These are phyloP conservation scores for Pangasianodon gigas DNA, from an alignment of 2,113 vertebrate species.

Conservation along the genomic window DNA sequence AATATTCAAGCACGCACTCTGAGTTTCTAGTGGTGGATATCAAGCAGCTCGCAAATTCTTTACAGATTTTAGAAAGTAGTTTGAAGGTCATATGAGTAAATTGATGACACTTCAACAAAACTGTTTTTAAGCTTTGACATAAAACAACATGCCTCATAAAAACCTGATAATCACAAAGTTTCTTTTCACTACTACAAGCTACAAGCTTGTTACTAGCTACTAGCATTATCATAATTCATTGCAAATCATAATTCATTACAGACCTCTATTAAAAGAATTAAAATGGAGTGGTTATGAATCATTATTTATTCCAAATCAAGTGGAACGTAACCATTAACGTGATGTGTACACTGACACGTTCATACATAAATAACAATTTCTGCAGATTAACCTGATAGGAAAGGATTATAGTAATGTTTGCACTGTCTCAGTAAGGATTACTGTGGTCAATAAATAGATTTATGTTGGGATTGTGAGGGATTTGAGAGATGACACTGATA, in stretches of 20 bases:
- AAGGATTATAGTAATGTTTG: slow-evolving; percentile 38
- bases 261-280: background rate
- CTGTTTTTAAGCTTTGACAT: background rate
- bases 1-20: background rate
- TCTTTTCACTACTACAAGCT: background rate
- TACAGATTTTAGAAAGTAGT: background rate
- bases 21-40: background rate
- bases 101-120: background rate
- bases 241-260: background rate
- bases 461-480: slow-evolving; percentile 45
- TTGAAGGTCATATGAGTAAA: background rate
- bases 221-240: background rate
- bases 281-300: background rate
- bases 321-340: background rate
- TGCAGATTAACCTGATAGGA: slow-evolving; percentile 10
- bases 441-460: slow-evolving; percentile 44
- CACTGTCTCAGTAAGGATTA: slow-evolving; percentile 38
- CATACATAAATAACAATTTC: background rate
- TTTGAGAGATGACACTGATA: slow-evolving; percentile 35
- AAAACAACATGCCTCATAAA: background rate
- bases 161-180: background rate
- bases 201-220: background rate
- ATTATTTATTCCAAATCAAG: background rate
- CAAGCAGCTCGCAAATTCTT: background rate
- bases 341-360: background rate